Percentiles rank a stretch among this genome's conserved stretches.
Conservation (phyloP, 2,888 invertebrate species). For the Cyaniris semiargus region DNA sequence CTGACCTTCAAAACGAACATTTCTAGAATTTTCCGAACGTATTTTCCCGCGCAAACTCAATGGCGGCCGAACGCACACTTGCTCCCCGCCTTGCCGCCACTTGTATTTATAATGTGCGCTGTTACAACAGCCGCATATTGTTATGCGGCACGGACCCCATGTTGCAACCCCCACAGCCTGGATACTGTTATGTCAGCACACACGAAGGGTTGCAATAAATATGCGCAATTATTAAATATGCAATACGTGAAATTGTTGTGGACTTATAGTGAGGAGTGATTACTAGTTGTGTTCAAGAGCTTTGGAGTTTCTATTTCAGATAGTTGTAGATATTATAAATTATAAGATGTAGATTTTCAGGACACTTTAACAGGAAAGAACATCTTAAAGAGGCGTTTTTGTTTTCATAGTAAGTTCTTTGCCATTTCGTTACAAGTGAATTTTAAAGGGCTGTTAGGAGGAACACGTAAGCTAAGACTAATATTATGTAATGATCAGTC, state of each 20-base stretch:
- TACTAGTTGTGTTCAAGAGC: neutral
- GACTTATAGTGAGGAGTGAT: neutral
- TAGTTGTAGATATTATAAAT: too few species aligned
- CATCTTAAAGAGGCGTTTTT: too few species aligned
- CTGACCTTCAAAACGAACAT: slow-evolving; percentile 76
- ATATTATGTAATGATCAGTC: too few species aligned
- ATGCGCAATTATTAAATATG: neutral
- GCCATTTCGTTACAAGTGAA: too few species aligned
- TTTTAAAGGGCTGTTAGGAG: too few species aligned
- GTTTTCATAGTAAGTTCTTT: too few species aligned
- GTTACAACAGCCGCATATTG: slow-evolving; percentile 68
- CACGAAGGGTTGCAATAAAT: slow-evolving; percentile 18
- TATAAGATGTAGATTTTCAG: too few species aligned
- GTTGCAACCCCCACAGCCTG: slow-evolving; percentile 61
- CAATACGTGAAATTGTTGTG: neutral
- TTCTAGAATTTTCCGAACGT: slow-evolving; percentile 55
- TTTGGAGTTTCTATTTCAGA: too few species aligned
- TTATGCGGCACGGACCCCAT: slow-evolving; percentile 68
- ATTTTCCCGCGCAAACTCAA: slow-evolving; percentile 64
- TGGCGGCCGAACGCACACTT: slow-evolving; percentile 62
- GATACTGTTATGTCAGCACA: slow-evolving; percentile 31
- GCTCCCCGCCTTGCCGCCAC: slow-evolving; percentile 55
- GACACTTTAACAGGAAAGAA: too few species aligned
- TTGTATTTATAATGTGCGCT: slow-evolving; percentile 76
- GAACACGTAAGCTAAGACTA: too few species aligned